Evolutionary conservation across 1,140 invertebrate genomes (phyloP).

Genomic region (Platorchestia sp.): DNA sequence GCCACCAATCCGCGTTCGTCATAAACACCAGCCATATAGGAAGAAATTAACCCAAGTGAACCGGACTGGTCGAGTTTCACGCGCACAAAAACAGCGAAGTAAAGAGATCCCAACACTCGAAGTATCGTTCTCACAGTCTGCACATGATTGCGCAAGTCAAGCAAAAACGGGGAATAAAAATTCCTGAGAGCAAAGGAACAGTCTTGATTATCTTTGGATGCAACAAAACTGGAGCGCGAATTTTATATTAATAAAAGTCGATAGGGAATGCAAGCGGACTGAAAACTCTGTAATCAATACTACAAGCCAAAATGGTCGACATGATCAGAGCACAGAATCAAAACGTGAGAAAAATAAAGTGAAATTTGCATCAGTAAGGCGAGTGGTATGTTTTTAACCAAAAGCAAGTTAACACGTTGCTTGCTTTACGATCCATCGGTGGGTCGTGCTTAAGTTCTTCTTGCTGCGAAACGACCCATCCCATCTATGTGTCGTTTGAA

Average conservation of each 20-base stretch:
- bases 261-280: too few species aligned
- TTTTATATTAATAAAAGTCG: too few species aligned
- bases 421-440: too few species aligned
- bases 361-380: too few species aligned
- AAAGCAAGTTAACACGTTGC: too few species aligned
- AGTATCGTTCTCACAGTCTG: background rate
- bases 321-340: background rate
- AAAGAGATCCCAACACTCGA: background rate
- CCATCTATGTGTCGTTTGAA: too few species aligned
- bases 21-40: background rate
- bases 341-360: background rate
- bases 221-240: too few species aligned
- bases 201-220: too few species aligned
- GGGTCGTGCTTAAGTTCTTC: too few species aligned
- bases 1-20: background rate
- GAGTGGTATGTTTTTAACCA: too few species aligned
- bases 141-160: background rate
- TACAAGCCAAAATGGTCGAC: background rate
- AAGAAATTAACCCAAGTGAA: background rate
- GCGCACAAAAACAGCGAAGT: background rate
- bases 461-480: too few species aligned
- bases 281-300: background rate
- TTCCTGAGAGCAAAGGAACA: background rate
- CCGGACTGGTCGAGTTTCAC: background rate
- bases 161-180: background rate